These are phyloP conservation scores for Neuroterus valhalla DNA, from an alignment of 1,140 invertebrate species.

Conservation along the genomic window DNA sequence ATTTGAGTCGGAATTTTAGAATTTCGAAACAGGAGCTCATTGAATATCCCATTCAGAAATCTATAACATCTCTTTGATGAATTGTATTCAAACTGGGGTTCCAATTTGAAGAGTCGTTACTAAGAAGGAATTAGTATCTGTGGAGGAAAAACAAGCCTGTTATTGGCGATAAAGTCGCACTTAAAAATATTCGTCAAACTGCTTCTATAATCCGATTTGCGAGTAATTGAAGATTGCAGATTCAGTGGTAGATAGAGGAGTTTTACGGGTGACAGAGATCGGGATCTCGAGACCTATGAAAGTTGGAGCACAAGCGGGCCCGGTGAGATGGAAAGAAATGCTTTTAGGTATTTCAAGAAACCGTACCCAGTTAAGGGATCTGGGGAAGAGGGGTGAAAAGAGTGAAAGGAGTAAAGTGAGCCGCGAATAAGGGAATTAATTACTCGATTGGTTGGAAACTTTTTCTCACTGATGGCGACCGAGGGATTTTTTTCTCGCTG, in stretches of 20 bases:
- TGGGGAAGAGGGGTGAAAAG: slow-evolving; percentile 26
- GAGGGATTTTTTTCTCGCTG: slow-evolving; percentile 37
- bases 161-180: no score
- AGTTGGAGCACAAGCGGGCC: slow-evolving; percentile 29
- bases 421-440: slow-evolving; percentile 50
- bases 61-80: no score
- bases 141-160: no score
- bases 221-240: no score
- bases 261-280: slow-evolving; percentile 40
- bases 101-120: no score
- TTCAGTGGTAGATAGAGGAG: no score
- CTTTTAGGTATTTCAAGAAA: slow-evolving; percentile 60
- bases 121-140: no score
- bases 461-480: slow-evolving; percentile 40
- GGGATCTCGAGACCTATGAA: slow-evolving; percentile 41
- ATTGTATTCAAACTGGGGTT: no score
- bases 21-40: not conserved
- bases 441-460: slow-evolving; percentile 51
- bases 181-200: no score
- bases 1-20: not conserved
- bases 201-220: no score
- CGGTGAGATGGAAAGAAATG: slow-evolving; percentile 51
- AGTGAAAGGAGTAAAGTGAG: slow-evolving; percentile 12
- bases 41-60: no score
- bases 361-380: slow-evolving; percentile 33